Conservation (phyloP, 2,888 invertebrate species). For the Prosopocoilus inquinatus region DNA sequence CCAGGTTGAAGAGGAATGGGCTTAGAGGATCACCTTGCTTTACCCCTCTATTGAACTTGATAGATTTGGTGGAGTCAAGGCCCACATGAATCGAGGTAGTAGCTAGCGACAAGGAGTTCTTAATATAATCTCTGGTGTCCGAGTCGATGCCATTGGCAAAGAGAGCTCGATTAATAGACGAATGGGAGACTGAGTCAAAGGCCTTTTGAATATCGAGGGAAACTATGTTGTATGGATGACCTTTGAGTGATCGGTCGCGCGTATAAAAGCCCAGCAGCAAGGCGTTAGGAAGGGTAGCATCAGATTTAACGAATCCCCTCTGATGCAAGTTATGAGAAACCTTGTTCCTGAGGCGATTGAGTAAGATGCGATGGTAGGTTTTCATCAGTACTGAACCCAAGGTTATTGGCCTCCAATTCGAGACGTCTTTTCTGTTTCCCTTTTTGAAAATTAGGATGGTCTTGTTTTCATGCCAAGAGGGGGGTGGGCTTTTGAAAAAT, state of each 20-base stretch:
- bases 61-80: constrained; percentile 4
- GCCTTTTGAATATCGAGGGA: no score
- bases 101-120: constrained; percentile 29
- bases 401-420: constrained; percentile 39
- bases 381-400: constrained; percentile 31
- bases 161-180: constrained; percentile 33
- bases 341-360: constrained; percentile 12
- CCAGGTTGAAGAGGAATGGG: constrained; percentile 31
- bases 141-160: constrained; percentile 35
- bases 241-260: constrained; percentile 28
- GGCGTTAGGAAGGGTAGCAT: constrained; percentile 43
- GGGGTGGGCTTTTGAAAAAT: no score
- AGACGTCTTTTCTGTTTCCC: no score
- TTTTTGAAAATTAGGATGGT: no score
- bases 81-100: constrained; percentile 29
- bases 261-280: constrained; percentile 35
- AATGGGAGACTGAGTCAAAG: constrained; percentile 36
- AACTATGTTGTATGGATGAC: constrained; percentile 38
- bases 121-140: constrained; percentile 35
- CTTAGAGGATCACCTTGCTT: constrained; percentile 46
- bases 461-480: no score
- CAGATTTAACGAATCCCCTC: constrained; percentile 37
- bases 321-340: constrained; percentile 27
- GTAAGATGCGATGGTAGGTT: constrained; percentile 31
- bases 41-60: constrained; percentile 37